Evolutionary conservation across 2,797 vertebrate species (phyloP).

Genomic region (Acanthornis magna): DNA sequence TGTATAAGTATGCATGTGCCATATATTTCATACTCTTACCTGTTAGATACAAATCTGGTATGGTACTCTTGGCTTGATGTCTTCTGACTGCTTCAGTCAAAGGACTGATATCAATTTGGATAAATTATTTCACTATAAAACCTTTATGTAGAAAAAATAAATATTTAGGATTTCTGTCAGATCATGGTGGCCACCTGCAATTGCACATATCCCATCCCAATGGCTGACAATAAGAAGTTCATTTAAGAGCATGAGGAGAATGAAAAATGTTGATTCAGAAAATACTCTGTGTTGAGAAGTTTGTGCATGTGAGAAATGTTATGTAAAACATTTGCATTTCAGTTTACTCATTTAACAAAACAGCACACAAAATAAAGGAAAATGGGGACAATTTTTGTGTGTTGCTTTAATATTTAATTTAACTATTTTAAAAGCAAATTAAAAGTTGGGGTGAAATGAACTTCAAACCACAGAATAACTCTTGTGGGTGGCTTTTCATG

Average conservation of each 20-base stretch:
- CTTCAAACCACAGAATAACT: not conserved
- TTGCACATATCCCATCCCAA: not conserved
- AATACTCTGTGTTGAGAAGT: not conserved
- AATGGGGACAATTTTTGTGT: not conserved
- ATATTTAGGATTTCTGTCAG: not conserved
- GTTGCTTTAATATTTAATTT: not conserved
- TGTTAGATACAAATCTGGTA: not conserved
- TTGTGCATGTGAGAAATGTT: not conserved
- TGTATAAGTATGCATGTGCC: not conserved
- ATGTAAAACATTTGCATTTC: not conserved
- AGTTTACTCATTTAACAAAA: not conserved
- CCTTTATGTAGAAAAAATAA: not conserved
- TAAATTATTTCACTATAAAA: not conserved
- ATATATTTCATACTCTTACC: not conserved
- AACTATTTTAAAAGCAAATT: not conserved
- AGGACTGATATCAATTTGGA: not conserved
- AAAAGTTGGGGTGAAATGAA: not conserved
- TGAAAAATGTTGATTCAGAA: not conserved
- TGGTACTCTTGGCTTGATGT: not conserved
- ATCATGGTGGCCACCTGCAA: not conserved
- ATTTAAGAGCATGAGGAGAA: not conserved
- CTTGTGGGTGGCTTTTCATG: not conserved
- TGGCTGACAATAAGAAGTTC: not conserved
- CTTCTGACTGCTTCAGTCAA: not conserved
- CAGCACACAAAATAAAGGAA: not conserved